Conservation (phyloP, 1,140 invertebrate genomes). For the Drosophila sucinea region DNA sequence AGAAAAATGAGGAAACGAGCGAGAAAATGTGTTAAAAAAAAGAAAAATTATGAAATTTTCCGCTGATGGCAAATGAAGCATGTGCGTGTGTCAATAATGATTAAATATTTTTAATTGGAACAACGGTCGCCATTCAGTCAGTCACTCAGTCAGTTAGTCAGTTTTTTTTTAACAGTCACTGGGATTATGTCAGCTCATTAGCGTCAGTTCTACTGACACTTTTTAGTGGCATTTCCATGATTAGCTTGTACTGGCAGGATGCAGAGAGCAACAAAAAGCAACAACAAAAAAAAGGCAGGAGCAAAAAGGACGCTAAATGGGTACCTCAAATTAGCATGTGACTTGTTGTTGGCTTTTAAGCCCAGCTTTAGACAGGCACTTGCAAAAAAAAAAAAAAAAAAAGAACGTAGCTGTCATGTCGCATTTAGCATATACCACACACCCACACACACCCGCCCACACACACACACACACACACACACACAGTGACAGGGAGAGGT, state of each 20-base stretch:
- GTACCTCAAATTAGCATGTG: conserved; percentile 65
- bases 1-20: conserved; percentile 16
- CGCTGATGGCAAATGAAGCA: conserved; percentile 20
- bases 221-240: conserved; percentile 62
- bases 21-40: conserved; percentile 17
- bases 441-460: conserved; percentile 28
- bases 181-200: conserved; percentile 68
- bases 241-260: conserved; percentile 46
- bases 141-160: conserved; percentile 1
- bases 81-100: conserved; percentile 65
- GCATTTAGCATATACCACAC: conserved; percentile 51
- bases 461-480: conserved; percentile 6
- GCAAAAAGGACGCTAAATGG: not conserved
- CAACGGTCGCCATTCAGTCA: conserved; percentile 1
- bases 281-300: not conserved
- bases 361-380: conserved; percentile 51
- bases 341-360: conserved; percentile 67
- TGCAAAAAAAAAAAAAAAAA: conserved; percentile 20
- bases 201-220: conserved; percentile 65
- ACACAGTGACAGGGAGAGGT: not conserved
- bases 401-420: conserved; percentile 59
- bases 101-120: conserved; percentile 69
- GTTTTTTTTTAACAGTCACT: conserved; percentile 14
- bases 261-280: not conserved
- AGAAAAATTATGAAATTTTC: conserved; percentile 29